A percentile compares a stretch with the other conserved stretches of the same genome.
These are phyloP conservation scores for Furnarius figulus DNA, from an alignment of 2,113 vertebrate species.

Conservation along the genomic window DNA sequence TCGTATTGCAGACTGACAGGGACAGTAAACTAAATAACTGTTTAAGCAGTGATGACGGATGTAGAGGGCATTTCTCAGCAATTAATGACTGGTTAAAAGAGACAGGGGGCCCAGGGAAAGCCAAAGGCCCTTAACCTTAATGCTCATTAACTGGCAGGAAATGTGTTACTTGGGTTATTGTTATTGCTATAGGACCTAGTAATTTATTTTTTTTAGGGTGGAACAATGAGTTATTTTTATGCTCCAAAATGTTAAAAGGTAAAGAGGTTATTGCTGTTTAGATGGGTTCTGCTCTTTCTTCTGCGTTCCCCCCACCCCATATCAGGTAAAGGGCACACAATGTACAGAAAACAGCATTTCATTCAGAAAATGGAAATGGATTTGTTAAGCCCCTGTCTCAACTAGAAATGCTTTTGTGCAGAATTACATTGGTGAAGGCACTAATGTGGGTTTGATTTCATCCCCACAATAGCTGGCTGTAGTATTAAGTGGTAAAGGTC, in stretches of 20 bases:
- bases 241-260: not conserved
- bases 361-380: not conserved
- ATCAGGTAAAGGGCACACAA: not conserved
- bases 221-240: slow-evolving; percentile 30
- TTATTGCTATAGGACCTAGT: not conserved
- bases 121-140: slow-evolving; percentile 26
- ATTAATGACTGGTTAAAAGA: slow-evolving; percentile 48
- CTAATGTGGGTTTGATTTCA: not conserved
- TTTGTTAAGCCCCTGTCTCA: not conserved
- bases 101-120: not conserved
- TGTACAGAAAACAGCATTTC: not conserved
- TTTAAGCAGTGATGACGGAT: slow-evolving; percentile 18
- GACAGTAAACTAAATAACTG: slow-evolving; percentile 41
- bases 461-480: not conserved
- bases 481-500: not conserved
- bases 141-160: slow-evolving; percentile 34
- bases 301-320: not conserved
- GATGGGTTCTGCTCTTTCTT: not conserved
- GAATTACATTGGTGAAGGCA: not conserved
- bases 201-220: not conserved
- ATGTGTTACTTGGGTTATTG: slow-evolving; percentile 6
- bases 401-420: not conserved
- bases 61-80: slow-evolving; percentile 38
- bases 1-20: slow-evolving; percentile 31
- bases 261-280: not conserved